Base-by-base conservation (phyloP, 1,140 invertebrate species). In the Hyles vespertilio region DNA sequence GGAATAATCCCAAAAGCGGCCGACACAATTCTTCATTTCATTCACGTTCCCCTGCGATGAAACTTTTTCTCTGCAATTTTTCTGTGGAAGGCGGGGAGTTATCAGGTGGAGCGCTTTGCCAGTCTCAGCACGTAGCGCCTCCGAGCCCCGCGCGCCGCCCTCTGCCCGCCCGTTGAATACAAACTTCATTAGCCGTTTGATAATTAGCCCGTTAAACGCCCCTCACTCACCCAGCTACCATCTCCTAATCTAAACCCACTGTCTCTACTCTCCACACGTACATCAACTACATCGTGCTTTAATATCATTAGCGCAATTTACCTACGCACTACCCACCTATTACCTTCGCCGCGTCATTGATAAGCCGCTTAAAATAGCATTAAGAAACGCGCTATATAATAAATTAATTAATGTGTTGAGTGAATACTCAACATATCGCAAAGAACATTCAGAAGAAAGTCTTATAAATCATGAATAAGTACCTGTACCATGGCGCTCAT, bases 141-240 rank as follows among this genome's bases (percentile, higher is more conserved):
- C 74, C 75, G 70, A 69, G 68, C 73, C 70, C 65, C 70, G 63
- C 65, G 59, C 75, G 65, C 76, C 76, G 72, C 71, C 77, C 72
- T 57, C 63, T 63, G 75, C 76, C 77, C 78, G 76, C 82, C 76
- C 79, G 79, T 74, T 84, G 84, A 86, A 85, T 87, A 87, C 85
- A 89, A 89, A 89, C 87, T 89, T 89, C 88, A 89, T 89, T 89
- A 89, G 88, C 79, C 81, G 84, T 84, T 89, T 87, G 88, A 89
- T 90, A 89, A 90, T 90, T 89, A 90, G 85, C 86, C 87, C 84
- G 87, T 90, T 89, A 89, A 88, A 87, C 80, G 79, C 79, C 82
- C 81, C 84, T 81, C 83, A 79, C 78, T 83, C 79, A 79, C 72
- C 71, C 74, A 69, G 62, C 71, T 74, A 74, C 76, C 72, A 74